phyloP scores from a whole-genome alignment of 2,888 invertebrate genomes.

The Selenia dentaria region DNA sequence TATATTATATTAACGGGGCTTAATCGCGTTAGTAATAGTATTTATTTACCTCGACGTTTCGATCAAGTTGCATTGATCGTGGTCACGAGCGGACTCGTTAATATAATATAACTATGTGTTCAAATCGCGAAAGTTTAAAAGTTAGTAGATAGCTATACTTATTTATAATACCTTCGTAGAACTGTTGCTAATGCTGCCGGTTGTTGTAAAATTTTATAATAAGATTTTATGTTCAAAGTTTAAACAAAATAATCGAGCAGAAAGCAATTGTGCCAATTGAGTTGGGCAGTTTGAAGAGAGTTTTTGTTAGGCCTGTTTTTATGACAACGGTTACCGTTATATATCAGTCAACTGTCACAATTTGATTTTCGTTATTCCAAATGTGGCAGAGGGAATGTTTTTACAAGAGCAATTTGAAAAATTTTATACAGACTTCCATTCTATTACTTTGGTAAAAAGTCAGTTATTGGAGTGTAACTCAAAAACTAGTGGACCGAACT shows the following conservation, averaged over 20 bases:
- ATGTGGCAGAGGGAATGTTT: neutral
- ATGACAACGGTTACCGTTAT: neutral
- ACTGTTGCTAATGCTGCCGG: constrained; percentile 20
- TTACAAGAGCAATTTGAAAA: too few relatives aligned
- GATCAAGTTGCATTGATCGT: too few relatives aligned
- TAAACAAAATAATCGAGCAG: constrained; percentile 13
- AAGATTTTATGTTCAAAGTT: constrained; percentile 22
- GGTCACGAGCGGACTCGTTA: too few relatives aligned
- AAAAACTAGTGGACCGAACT: too few relatives aligned
- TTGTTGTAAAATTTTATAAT: constrained; percentile 24
- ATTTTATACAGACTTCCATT: too few relatives aligned
- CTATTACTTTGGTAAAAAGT: too few relatives aligned
- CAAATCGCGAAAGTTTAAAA: too few relatives aligned
- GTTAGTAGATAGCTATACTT: constrained; percentile 18
- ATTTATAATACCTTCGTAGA: constrained; percentile 24
- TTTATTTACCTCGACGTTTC: too few relatives aligned
- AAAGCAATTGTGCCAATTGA: constrained; percentile 19
- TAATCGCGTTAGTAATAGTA: too few relatives aligned
- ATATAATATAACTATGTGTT: too few relatives aligned
- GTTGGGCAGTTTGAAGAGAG: constrained; percentile 4
- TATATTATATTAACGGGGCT: too few relatives aligned
- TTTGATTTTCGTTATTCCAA: neutral
- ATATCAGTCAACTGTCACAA: neutral
- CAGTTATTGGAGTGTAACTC: too few relatives aligned
- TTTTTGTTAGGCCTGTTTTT: constrained; percentile 13